Base-by-base conservation (phyloP, 2,113 vertebrate genomes). In the Amphilophus citrinellus region DNA sequence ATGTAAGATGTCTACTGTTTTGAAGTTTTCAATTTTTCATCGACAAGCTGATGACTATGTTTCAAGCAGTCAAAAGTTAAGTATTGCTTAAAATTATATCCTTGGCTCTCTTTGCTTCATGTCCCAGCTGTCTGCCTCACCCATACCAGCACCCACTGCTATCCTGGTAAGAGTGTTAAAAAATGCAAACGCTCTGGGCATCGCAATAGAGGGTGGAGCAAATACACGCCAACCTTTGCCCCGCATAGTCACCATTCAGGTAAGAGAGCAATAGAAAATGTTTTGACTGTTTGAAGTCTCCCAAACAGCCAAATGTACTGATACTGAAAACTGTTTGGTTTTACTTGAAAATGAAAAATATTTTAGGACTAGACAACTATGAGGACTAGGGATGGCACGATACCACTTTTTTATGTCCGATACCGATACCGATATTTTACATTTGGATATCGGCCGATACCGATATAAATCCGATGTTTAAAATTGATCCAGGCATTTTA, bases 171-270 rank as follows among this genome's bases (percentile, higher is more conserved):
- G 97, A 0, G 97, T 99, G 85, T 88, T 94, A 76, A 99, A 99
- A 91, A 98, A 96, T 0, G 96, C 97, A 0, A 97, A 94, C 2
- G 98, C 97, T 6, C 63, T 99, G 86, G 98, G 98, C 50, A 98
- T 99, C 0, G 98, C 98, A 89, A 98, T 99, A 3, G 98, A 99
- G 90, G 98, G 98, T 0, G 98, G 98, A 15, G 98, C 98, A 2
- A 98, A 99, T 91, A 97, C 98, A 0, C 96, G 97, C 37, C 98
- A 98, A 92, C 98, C 97, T 0, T 91, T 99, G 93, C 98, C 98
- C 5, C 97, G 98, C 86, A 98, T 99, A 2, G 97, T 98, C 82
- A 98, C 97, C 17, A 98, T 99, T 89, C 98, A 99, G 98, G 98
- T 99, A 94, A 53, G 89, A 47, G 8, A 35, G 42, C 0, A 0